Conservation (phyloP, 2,888 invertebrate genomes). For the Carterocephalus palaemon region DNA sequence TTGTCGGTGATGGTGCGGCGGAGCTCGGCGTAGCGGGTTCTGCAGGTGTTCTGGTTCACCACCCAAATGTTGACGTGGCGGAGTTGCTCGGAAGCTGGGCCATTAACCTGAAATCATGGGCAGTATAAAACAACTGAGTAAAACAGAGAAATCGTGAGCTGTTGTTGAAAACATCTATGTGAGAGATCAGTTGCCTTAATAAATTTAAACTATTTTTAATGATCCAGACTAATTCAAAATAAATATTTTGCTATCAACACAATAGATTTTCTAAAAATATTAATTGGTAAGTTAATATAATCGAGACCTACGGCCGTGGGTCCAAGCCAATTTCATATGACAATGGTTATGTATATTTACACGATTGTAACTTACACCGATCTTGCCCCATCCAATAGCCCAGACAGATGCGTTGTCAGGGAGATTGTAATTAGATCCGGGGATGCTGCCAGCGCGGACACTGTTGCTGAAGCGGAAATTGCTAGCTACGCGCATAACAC, state of each 20-base stretch:
- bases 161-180: no score
- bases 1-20: slow-evolving; percentile 40
- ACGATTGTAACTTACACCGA: slow-evolving; percentile 40
- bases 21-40: slow-evolving; percentile 35
- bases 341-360: no score
- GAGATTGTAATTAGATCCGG: slow-evolving; percentile 42
- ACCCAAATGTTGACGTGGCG: slow-evolving; percentile 46
- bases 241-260: no score
- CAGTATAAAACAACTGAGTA: no score
- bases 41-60: slow-evolving; percentile 42
- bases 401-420: slow-evolving; percentile 46
- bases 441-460: slow-evolving; percentile 40
- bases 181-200: no score
- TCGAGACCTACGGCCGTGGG: no score
- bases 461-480: slow-evolving; percentile 36
- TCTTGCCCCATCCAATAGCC: slow-evolving; percentile 53
- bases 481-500: slow-evolving; percentile 40
- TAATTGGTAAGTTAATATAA: no score
- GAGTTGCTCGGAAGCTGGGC: slow-evolving; percentile 42
- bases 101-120: slow-evolving; percentile 35
- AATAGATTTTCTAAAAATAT: no score
- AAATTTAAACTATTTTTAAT: no score
- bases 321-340: no score
- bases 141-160: not conserved
- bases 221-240: no score